Base-by-base conservation (phyloP, 1,140 invertebrate species). In the Coptotermes formosanus region DNA sequence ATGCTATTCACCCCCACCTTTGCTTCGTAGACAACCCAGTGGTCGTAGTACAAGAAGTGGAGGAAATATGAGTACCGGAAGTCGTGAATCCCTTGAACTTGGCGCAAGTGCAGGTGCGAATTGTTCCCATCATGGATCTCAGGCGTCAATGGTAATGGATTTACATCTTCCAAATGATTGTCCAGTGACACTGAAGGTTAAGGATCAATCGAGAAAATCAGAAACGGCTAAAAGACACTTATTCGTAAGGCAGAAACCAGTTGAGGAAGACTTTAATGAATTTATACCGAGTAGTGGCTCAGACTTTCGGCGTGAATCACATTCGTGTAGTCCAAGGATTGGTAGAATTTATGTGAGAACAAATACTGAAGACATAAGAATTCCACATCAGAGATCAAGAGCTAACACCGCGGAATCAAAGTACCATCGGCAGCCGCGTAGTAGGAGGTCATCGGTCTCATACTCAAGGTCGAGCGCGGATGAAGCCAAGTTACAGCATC, bases 211-310 rank as follows among this genome's bases (percentile, higher is more conserved):
- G 23, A 90, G 89, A 82, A 89, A 92, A 48, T 94, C 94, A 6
- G 94, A 94, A 85, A 96, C 95, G 55, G 94, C 95, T 21, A 93
- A 94, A 45, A 91, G 95, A 30, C 96, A 96, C 89, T 94, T 95
- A 59, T 91, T 97, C n/a, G 91, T 94, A 11, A 90, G 96, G 25
- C 96, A 97, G 89, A 93, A 94, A 84, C 94, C 94, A 85, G 94
- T 97, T 30, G 93, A 94, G 14, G 94, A 94, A 86, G 94, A 95
- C 86, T 93, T 93, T 25, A 38, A 64, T 85, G 64, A 75, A n/a
- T 75, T 16, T 75, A 4, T 75, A 75, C n/a, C 64, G 8, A n/a
- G 32, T 83, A 83, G 82, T 52, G 14, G n/a, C 9, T 64, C 38
- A 43, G 38, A 64, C n/a, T 69, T 44, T 32, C 25, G 64, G 30